Percentiles rank a stretch among this genome's conserved stretches.
Conservation (phyloP, 1,140 invertebrate genomes). For the Anastrepha ludens region DNA sequence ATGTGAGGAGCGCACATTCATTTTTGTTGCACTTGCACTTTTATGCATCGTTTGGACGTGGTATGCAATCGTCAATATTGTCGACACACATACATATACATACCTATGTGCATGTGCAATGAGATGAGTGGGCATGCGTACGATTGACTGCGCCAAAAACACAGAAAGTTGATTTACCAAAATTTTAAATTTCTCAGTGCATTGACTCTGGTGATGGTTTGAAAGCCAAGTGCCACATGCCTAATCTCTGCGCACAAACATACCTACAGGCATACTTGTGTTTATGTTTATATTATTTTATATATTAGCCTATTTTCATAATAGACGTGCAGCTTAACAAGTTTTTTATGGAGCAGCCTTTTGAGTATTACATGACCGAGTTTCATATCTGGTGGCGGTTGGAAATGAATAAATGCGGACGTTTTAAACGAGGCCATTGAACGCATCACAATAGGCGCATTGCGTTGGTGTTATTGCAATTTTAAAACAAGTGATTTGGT, state of each 20-base stretch:
- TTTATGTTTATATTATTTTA: no score
- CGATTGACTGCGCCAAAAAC: background rate
- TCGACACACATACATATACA: background rate
- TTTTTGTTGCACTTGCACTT: slow-evolving; percentile 55
- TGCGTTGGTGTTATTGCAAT: no score
- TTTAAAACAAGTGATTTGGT: no score
- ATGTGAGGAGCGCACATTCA: slow-evolving; percentile 4
- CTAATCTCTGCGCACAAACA: no score
- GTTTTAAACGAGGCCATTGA: background rate
- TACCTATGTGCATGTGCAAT: background rate
- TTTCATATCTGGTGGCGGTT: background rate
- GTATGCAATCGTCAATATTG: background rate
- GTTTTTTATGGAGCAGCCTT: slow-evolving; percentile 61
- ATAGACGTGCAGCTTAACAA: slow-evolving; percentile 56
- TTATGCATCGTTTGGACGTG: slow-evolving; percentile 45
- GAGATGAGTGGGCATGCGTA: background rate
- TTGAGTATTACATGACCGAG: slow-evolving; percentile 17
- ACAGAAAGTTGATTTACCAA: background rate
- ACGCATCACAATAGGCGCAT: background rate
- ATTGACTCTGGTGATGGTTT: background rate
- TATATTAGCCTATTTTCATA: slow-evolving; percentile 40
- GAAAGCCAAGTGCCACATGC: no score
- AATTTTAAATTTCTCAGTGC: background rate
- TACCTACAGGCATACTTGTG: no score
- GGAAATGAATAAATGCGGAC: background rate